Conservation (phyloP, 2,797 vertebrate species). For the Sciurus carolinensis region DNA sequence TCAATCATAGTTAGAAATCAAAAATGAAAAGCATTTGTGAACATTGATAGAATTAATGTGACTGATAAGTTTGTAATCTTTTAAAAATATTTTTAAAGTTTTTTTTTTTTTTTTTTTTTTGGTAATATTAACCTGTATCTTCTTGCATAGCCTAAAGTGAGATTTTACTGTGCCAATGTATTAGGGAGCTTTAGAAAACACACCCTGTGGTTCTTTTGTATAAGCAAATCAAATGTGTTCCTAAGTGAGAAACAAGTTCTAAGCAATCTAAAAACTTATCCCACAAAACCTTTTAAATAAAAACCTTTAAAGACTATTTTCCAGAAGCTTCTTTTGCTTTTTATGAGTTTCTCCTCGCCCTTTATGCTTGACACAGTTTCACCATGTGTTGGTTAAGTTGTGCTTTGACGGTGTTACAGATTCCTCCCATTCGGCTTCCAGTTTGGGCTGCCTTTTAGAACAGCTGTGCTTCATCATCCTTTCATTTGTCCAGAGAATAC, state of each 20-base stretch:
- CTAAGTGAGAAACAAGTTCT: slow-evolving; percentile 65
- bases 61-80: not conserved
- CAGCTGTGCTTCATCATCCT: slow-evolving; percentile 66
- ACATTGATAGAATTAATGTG: not conserved
- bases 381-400: not conserved
- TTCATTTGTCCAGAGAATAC: slow-evolving; percentile 69
- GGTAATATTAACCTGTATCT: not conserved
- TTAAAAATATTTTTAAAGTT: not conserved
- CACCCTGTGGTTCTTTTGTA: slow-evolving; percentile 3
- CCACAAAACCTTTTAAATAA: slow-evolving; percentile 52
- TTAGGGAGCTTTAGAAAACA: slow-evolving; percentile 35
- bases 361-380: slow-evolving; percentile 72
- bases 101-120: not conserved
- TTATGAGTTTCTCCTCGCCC: slow-evolving; percentile 4
- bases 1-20: not conserved
- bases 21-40: not conserved
- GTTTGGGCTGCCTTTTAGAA: slow-evolving; percentile 64
- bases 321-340: slow-evolving; percentile 35
- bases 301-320: slow-evolving; percentile 53
- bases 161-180: not conserved
- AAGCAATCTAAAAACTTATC: slow-evolving; percentile 46
- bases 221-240: slow-evolving; percentile 48
- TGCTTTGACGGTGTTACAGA: slow-evolving; percentile 54
- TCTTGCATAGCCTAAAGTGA: not conserved
- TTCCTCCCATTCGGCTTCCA: slow-evolving; percentile 22